These are phyloP conservation scores for Merodon equestris DNA, from an alignment of 2,888 invertebrate species.

Conservation along the genomic window DNA sequence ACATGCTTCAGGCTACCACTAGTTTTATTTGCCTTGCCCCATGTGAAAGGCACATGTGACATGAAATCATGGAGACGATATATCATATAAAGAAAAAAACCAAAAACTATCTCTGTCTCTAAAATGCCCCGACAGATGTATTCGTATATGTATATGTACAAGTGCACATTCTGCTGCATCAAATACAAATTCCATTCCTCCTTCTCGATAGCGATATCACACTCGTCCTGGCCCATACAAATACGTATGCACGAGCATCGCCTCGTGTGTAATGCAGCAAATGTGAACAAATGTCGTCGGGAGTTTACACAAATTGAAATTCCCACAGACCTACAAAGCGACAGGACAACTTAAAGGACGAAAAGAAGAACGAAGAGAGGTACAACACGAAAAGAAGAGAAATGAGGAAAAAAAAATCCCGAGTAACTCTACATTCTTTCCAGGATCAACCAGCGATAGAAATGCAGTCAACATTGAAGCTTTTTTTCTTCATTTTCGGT, in stretches of 20 bases:
- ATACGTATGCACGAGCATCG: too few species aligned
- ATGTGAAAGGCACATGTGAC: slow-evolving; percentile 59
- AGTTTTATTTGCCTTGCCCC: slow-evolving; percentile 23
- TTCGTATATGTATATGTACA: slow-evolving; percentile 27
- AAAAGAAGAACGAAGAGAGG: not conserved
- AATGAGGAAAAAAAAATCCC: slow-evolving; percentile 19
- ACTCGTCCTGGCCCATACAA: too few species aligned
- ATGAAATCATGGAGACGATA: slow-evolving; percentile 37
- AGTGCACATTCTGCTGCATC: too few species aligned
- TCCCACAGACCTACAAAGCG: slow-evolving; percentile 49
- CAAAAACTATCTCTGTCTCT: slow-evolving; percentile 34
- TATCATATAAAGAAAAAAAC: slow-evolving; percentile 28
- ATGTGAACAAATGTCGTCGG: slow-evolving; percentile 68
- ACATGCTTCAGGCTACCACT: slow-evolving; percentile 31
- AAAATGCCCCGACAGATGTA: slow-evolving; percentile 42
- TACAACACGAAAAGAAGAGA: slow-evolving; percentile 13
- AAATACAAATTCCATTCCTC: too few species aligned
- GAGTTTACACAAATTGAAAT: slow-evolving; percentile 68
- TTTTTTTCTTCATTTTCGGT: slow-evolving; percentile 54
- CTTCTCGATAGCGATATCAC: slow-evolving; percentile 53
- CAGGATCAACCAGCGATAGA: slow-evolving; percentile 57
- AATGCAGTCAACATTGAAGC: slow-evolving; percentile 66
- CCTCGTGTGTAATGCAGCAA: slow-evolving; percentile 67
- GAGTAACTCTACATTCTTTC: slow-evolving; percentile 50
- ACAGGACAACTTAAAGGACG: slow-evolving; percentile 30